phyloP scores from a whole-genome alignment of 2,888 invertebrate species.

The Cremastobaeus sp. region DNA sequence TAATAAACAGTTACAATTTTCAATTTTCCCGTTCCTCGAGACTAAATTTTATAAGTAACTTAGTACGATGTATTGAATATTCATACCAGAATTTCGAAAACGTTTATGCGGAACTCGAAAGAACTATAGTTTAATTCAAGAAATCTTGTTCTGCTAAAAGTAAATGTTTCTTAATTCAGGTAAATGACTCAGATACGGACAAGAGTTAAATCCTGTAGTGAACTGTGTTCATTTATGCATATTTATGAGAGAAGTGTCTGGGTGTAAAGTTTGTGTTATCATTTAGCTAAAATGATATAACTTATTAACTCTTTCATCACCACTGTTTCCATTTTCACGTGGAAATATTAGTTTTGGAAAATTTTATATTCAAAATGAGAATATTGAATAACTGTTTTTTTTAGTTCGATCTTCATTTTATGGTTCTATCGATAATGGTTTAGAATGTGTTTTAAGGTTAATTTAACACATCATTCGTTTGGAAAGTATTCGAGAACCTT shows the following conservation, averaged over 20 bases:
- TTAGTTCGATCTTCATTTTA: constrained; percentile 6
- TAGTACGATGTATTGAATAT: constrained; percentile 42
- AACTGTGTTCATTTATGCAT: constrained; percentile 54
- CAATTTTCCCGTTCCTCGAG: constrained; percentile 10
- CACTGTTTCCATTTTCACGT: constrained; percentile 13
- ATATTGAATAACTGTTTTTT: constrained; percentile 6
- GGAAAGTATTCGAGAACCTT: no score
- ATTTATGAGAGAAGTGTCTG: constrained; percentile 53
- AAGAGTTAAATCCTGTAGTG: constrained; percentile 46
- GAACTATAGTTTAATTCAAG: constrained; percentile 49
- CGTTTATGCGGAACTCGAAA: constrained; percentile 47
- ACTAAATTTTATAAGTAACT: constrained; percentile 22
- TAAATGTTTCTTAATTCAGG: constrained; percentile 54
- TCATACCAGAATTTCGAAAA: constrained; percentile 47
- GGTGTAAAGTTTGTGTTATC: constrained; percentile 50
- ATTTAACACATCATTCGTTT: no score
- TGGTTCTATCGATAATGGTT: neutral
- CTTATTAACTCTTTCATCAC: constrained; percentile 31
- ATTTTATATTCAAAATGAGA: no score
- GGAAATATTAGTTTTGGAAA: neutral
- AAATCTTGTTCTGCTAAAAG: constrained; percentile 50
- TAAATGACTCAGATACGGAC: constrained; percentile 53
- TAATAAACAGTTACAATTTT: constrained; percentile 19
- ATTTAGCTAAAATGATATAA: constrained; percentile 39
- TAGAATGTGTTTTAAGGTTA: no score